phyloP scores from a whole-genome alignment of 2,797 vertebrate genomes.

The Sphaeramia orbicularis region DNA sequence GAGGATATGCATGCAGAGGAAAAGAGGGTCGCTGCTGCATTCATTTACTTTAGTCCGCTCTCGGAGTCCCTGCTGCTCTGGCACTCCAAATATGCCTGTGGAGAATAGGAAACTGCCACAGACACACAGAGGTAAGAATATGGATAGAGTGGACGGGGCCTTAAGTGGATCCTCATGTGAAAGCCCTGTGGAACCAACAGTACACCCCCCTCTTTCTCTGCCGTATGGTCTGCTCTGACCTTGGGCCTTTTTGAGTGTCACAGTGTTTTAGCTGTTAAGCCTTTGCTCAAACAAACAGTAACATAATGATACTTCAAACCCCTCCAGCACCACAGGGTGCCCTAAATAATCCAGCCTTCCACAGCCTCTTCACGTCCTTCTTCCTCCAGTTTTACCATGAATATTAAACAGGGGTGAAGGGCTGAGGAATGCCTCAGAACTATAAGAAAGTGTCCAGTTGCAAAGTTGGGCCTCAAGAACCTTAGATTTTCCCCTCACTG shows the following conservation, averaged over 20 bases:
- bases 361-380: constrained; percentile 53
- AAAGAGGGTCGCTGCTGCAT: constrained; percentile 53
- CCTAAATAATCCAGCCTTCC: constrained; percentile 75
- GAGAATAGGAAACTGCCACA: constrained; percentile 64
- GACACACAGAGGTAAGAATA: constrained; percentile 56
- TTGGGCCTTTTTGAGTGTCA: constrained; percentile 79
- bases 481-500: neutral
- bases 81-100: constrained; percentile 63
- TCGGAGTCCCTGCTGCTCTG: constrained; percentile 69
- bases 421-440: constrained; percentile 69
- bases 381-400: constrained; percentile 75
- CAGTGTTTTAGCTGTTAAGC: constrained; percentile 83
- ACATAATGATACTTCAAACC: constrained; percentile 88
- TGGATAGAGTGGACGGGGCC: constrained; percentile 47
- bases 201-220: constrained; percentile 27
- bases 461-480: constrained; percentile 33
- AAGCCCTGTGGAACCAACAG: constrained; percentile 62
- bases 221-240: constrained; percentile 72
- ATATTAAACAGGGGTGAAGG: constrained; percentile 76
- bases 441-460: constrained; percentile 48
- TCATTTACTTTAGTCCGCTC: constrained; percentile 59
- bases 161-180: constrained; percentile 81
- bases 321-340: constrained; percentile 77
- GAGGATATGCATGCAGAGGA: constrained; percentile 61
- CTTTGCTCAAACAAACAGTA: constrained; percentile 86